A percentile compares a stretch with the other conserved stretches of the same genome.
phyloP scores from a whole-genome alignment of 1,140 invertebrate genomes.

The Sminthurides bifidus region DNA sequence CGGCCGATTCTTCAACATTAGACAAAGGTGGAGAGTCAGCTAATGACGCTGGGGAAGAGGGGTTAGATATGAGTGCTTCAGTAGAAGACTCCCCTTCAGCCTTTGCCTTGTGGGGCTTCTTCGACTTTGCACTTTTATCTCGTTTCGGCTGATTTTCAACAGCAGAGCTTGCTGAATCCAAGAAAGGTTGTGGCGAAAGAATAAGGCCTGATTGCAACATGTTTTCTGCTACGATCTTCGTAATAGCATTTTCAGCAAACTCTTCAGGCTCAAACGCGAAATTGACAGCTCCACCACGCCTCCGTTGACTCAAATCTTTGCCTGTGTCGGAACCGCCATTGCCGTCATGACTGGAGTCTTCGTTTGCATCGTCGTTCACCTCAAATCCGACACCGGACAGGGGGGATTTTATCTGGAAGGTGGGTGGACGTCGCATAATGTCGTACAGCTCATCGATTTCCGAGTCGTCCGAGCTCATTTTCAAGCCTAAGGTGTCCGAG shows the following conservation, averaged over 20 bases:
- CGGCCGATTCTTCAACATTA: too few relatives aligned
- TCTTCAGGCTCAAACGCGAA: slow-evolving; percentile 26
- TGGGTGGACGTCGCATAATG: neutral
- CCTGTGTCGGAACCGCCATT: neutral
- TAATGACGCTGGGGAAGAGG: too few relatives aligned
- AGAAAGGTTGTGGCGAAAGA: too few relatives aligned
- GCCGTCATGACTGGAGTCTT: neutral
- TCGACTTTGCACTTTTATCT: neutral
- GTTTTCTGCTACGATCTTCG: neutral
- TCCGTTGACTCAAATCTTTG: neutral
- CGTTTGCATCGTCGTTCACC: neutral
- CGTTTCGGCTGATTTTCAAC: neutral
- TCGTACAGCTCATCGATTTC: slow-evolving; percentile 16
- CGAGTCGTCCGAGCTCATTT: slow-evolving; percentile 25
- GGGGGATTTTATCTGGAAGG: neutral
- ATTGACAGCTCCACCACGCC: slow-evolving; percentile 16
- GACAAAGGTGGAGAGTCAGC: too few relatives aligned
- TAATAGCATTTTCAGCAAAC: slow-evolving; percentile 7
- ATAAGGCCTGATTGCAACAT: too few relatives aligned
- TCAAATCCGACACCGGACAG: neutral
- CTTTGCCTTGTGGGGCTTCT: too few relatives aligned
- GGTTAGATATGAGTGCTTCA: too few relatives aligned
- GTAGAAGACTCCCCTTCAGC: too few relatives aligned
- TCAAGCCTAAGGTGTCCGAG: slow-evolving; percentile 28
- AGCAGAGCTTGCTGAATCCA: too few relatives aligned